phyloP scores from a whole-genome alignment of 2,888 invertebrate genomes.

The Chrysotoxum bicinctum region DNA sequence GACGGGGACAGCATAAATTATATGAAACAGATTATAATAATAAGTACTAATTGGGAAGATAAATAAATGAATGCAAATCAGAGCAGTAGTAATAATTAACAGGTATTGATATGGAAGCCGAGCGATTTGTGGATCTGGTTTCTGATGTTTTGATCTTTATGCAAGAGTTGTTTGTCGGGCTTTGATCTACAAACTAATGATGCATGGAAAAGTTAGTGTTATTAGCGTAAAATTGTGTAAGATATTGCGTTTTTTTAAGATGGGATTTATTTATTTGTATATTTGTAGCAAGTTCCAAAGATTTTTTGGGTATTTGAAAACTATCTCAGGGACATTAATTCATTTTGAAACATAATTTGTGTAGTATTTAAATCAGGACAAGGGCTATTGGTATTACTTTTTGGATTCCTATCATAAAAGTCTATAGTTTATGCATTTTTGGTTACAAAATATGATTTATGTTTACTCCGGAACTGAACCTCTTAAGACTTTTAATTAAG shows the following conservation, averaged over 20 bases:
- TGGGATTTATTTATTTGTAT: not conserved
- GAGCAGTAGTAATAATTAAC: slow-evolving; percentile 35
- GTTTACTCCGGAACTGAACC: not conserved
- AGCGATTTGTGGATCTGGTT: slow-evolving; percentile 21
- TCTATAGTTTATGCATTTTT: no score
- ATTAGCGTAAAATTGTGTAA: slow-evolving; percentile 14
- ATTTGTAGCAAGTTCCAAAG: not conserved
- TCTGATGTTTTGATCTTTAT: slow-evolving; percentile 41
- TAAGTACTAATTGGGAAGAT: slow-evolving; percentile 5
- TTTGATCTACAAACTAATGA: slow-evolving; percentile 55
- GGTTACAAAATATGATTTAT: no score
- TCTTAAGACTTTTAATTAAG: not conserved
- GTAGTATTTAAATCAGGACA: not conserved
- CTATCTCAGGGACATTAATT: not conserved
- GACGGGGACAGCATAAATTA: not conserved
- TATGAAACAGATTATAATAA: not conserved
- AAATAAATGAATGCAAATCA: slow-evolving; percentile 42
- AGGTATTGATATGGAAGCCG: slow-evolving; percentile 50
- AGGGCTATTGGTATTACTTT: not conserved
- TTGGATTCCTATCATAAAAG: not conserved
- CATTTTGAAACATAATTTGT: not conserved
- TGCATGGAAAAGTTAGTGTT: slow-evolving; percentile 29
- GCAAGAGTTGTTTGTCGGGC: slow-evolving; percentile 44
- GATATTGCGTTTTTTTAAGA: not conserved
- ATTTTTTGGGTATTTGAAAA: not conserved